A percentile compares a stretch with the other conserved stretches of the same genome.
phyloP scores from a whole-genome alignment of 1,140 invertebrate species.

The Drosophila biarmipes region DNA sequence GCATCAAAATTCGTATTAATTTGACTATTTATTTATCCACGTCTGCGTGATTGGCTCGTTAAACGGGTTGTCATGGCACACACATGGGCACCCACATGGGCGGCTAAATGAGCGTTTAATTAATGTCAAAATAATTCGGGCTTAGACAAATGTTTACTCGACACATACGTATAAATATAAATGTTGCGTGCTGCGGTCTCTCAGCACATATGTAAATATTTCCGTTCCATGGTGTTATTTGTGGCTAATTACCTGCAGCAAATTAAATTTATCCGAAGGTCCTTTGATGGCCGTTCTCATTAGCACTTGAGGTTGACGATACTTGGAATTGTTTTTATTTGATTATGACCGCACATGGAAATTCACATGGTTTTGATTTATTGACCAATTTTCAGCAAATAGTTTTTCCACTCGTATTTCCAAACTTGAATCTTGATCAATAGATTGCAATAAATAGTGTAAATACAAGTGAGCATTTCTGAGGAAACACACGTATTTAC shows the following conservation, averaged over 20 bases:
- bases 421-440: neutral
- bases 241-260: constrained; percentile 46
- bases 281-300: constrained; percentile 11
- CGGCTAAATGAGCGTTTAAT: constrained; percentile 49
- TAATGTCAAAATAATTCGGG: constrained; percentile 37
- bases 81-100: neutral
- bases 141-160: constrained; percentile 44
- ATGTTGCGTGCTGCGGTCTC: constrained; percentile 28
- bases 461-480: neutral
- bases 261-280: constrained; percentile 19
- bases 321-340: constrained; percentile 14
- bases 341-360: constrained; percentile 3
- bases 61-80: constrained; percentile 11
- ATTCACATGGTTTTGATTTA: constrained; percentile 12
- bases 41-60: constrained; percentile 6
- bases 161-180: constrained; percentile 23
- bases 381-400: neutral
- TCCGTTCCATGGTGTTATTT: constrained; percentile 31
- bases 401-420: neutral
- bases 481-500: neutral
- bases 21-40: constrained; percentile 25
- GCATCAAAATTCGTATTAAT: constrained; percentile 46
- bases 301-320: constrained; percentile 1
- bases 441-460: neutral
- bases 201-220: constrained; percentile 9